These are phyloP conservation scores for Eupithecia centaureata DNA, from an alignment of 2,888 invertebrate species.

Conservation along the genomic window DNA sequence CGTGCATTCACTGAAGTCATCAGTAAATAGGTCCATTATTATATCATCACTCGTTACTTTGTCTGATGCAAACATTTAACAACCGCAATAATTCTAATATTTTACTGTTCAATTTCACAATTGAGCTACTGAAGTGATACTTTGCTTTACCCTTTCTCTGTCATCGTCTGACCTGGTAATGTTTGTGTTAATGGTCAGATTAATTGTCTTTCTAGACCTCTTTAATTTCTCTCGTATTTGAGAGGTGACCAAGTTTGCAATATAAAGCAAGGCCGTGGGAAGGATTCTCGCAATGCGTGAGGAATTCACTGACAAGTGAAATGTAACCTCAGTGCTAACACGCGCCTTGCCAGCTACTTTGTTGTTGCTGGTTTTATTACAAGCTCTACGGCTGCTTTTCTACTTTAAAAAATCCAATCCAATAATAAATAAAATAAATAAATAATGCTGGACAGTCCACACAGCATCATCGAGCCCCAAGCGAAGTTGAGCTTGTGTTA, in stretches of 20 bases:
- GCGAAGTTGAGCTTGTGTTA: too few relatives aligned
- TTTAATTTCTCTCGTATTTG: constrained; percentile 42
- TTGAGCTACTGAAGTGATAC: constrained; percentile 18
- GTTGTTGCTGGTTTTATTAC: constrained; percentile 25
- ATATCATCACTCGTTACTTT: constrained; percentile 49
- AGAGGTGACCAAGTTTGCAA: constrained; percentile 44
- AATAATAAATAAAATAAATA: too few relatives aligned
- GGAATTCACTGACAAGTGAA: constrained; percentile 51
- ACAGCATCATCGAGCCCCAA: too few relatives aligned
- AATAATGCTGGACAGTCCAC: too few relatives aligned
- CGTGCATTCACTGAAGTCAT: constrained; percentile 44
- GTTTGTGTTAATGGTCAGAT: constrained; percentile 40
- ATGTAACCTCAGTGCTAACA: constrained; percentile 50
- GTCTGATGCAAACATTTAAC: constrained; percentile 45
- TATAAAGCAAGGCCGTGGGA: constrained; percentile 58
- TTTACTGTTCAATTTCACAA: constrained; percentile 34
- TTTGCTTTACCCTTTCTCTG: constrained; percentile 31
- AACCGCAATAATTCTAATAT: constrained; percentile 39
- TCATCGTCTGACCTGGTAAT: constrained; percentile 42
- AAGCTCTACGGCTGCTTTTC: background rate
- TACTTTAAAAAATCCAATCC: too few relatives aligned
- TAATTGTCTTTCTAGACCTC: constrained; percentile 43
- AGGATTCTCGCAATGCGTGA: constrained; percentile 48
- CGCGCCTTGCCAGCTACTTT: constrained; percentile 21
- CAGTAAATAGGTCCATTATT: constrained; percentile 48